Evolutionary conservation across 1,140 invertebrate species (phyloP), one percentile per base, ranked within the genome.

Genomic region (Bombus waltoni): DNA sequence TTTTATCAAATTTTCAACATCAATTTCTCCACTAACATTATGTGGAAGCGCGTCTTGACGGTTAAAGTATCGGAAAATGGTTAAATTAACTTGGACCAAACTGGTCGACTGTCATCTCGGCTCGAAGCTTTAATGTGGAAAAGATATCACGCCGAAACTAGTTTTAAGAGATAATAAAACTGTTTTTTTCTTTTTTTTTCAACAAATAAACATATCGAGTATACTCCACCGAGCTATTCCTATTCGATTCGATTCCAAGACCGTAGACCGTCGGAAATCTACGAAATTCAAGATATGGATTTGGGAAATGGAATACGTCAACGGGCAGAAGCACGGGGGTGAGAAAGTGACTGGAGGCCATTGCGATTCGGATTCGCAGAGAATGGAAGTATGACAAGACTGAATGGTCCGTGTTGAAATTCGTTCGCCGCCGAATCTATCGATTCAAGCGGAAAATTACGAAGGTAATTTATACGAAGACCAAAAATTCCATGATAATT

Each of bases 281-380:
- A n/a, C 15, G 70, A 40, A 73, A 81, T 73, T 81, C 47, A 5
- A 81, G 80, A 81, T 81, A 81, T 73, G 70, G 44, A 81, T 73
- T 81, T 73, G 80, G n/a, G 80, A 81, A 81, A 73, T 81, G 70
- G 80, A 81, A 81, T 81, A 73, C 57, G 70, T 80, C 78, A 66
- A 70, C 38, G 44, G 22, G 38, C 1, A 25, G 70, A 25, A 10
- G 80, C n/a, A 35, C 53, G 42, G 53, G 53, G 28, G 47, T 81
- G 59, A 72, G 70, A 81, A 73, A 59, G 38, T n/a, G 68, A 25
- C 44, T 71, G 44, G 28, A 22, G 32, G 11, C 28, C 13, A 18
- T 53, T 53, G 47, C 47, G 65, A 68, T 35, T 68, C n/a, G 32
- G 10, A 47, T 68, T 66, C 18, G 15, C 57, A 9, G 59, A 66